A percentile compares a stretch with the other conserved stretches of the same genome.
Conservation (phyloP, 2,888 invertebrate genomes). For the Clivina fossor region DNA sequence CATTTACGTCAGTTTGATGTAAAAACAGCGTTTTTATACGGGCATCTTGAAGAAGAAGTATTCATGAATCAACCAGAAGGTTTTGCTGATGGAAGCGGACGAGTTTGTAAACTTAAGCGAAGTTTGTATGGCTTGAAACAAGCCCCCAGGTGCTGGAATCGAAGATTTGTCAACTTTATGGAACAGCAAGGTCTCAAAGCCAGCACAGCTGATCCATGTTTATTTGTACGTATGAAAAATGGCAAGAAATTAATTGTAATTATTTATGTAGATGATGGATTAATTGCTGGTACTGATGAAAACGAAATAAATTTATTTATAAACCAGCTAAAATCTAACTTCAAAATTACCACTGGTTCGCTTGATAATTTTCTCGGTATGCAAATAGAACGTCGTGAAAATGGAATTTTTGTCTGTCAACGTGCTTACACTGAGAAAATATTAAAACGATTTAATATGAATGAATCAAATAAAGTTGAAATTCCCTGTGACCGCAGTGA, state of each 20-base stretch:
- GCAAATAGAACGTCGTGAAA: constrained; percentile 37
- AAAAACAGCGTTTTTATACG: constrained; percentile 33
- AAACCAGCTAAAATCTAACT: constrained; percentile 42
- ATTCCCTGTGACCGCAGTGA: constrained; percentile 35
- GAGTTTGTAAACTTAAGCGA: too few relatives aligned
- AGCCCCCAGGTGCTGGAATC: too few relatives aligned
- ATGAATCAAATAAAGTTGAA: constrained; percentile 31
- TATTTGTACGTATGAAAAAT: constrained; percentile 21
- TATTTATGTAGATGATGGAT: constrained; percentile 31
- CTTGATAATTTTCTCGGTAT: constrained; percentile 39
- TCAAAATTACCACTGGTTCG: constrained; percentile 36
- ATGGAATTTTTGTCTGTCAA: constrained; percentile 36
- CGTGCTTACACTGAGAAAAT: constrained; percentile 35
- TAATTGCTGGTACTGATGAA: constrained; percentile 3
- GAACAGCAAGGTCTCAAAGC: too few relatives aligned
- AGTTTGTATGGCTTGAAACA: too few relatives aligned
- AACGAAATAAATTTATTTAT: constrained; percentile 36
- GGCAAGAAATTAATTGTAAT: constrained; percentile 19
- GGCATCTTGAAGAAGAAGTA: constrained; percentile 30
- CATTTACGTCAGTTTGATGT: constrained; percentile 37
- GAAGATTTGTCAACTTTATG: too few relatives aligned
- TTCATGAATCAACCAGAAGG: constrained; percentile 30
- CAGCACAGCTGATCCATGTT: constrained; percentile 30
- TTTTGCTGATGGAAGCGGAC: constrained; percentile 18
- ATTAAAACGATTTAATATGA: constrained; percentile 35